phyloP scores from a whole-genome alignment of 2,888 invertebrate genomes.

The Ceratothoa steindachneri region DNA sequence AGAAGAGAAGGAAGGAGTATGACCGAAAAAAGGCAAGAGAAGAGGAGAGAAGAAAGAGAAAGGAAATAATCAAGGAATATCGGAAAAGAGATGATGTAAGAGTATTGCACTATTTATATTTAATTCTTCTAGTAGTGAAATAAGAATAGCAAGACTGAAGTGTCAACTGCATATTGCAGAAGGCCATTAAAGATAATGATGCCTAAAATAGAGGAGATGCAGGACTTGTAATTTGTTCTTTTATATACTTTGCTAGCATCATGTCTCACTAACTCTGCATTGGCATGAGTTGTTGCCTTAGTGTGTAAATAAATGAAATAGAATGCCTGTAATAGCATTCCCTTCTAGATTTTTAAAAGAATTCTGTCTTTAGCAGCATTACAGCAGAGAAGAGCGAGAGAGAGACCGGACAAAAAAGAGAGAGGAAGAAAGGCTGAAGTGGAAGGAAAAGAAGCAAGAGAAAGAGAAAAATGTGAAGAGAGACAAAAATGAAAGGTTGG shows the following conservation, averaged over 20 bases:
- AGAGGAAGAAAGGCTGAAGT: neutral
- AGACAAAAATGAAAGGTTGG: slow-evolving; percentile 11
- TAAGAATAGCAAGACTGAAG: neutral
- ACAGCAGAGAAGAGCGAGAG: neutral
- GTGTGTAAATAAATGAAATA: too few species aligned
- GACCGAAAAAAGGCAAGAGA: slow-evolving; percentile 40
- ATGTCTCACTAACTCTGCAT: too few species aligned
- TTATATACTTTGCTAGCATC: too few species aligned
- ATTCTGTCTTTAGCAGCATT: neutral
- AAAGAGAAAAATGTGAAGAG: slow-evolving; percentile 2
- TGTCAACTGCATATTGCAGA: too few species aligned
- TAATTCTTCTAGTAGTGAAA: neutral
- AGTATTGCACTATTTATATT: neutral
- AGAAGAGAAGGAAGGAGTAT: slow-evolving; percentile 36
- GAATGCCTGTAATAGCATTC: too few species aligned
- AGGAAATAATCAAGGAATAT: slow-evolving; percentile 14
- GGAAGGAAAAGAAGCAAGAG: neutral
- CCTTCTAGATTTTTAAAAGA: too few species aligned
- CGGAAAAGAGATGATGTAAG: slow-evolving; percentile 1
- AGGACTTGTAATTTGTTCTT: too few species aligned
- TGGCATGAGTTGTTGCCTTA: too few species aligned
- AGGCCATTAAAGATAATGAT: too few species aligned
- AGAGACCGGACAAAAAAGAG: slow-evolving; percentile 5
- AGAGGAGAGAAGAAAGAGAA: slow-evolving; percentile 35
- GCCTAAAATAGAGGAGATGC: too few species aligned